Conservation (phyloP, 2,113 vertebrate species). For the Sapajus apella region DNA sequence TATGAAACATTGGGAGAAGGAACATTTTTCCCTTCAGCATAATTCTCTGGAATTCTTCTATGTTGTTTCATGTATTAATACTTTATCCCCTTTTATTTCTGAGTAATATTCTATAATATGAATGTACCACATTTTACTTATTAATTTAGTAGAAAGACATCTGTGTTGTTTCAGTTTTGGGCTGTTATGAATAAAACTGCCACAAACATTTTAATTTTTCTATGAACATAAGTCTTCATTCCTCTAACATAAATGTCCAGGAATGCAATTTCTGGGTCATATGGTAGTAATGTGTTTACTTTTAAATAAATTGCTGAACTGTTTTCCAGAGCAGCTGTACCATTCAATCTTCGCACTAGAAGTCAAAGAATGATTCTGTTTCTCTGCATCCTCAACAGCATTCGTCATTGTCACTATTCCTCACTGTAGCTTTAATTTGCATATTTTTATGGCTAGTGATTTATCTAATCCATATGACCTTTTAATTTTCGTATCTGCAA, state of each 20-base stretch:
- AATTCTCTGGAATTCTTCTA: background rate
- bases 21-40: background rate
- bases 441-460: background rate
- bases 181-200: background rate
- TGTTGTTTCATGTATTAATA: background rate
- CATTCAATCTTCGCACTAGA: background rate
- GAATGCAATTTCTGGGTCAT: background rate
- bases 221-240: background rate
- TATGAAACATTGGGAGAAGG: background rate
- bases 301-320: background rate
- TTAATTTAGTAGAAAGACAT: background rate
- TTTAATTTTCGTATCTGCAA: background rate
- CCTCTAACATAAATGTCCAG: background rate
- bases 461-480: background rate
- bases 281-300: background rate
- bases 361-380: background rate
- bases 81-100: background rate
- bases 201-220: background rate
- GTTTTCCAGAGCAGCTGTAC: background rate
- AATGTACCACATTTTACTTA: background rate
- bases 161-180: background rate
- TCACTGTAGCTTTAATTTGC: background rate
- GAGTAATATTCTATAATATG: background rate
- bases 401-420: background rate
- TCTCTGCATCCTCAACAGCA: background rate